A percentile compares a stretch with the other conserved stretches of the same genome.
These are phyloP conservation scores for Drosophila villosipedis DNA, from an alignment of 2,888 invertebrate genomes.

Conservation along the genomic window DNA sequence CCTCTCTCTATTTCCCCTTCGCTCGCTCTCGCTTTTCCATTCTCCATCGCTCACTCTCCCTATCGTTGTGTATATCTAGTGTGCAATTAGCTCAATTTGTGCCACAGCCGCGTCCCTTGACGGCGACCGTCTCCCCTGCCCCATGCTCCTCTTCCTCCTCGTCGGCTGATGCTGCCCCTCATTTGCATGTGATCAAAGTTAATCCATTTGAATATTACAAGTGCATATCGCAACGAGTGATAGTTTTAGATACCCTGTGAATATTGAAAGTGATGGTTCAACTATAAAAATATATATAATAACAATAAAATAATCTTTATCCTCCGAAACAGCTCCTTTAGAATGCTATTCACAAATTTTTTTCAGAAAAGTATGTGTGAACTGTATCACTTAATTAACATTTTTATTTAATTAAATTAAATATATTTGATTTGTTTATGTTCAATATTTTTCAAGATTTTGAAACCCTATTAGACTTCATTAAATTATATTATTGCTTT, in stretches of 20 bases:
- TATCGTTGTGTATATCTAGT: constrained; percentile 56
- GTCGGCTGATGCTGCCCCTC: constrained; percentile 25
- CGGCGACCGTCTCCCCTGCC: constrained; percentile 3
- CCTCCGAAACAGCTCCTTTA: neutral
- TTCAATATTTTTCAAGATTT: neutral
- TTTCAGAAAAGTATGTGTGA: too few species aligned
- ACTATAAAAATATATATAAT: neutral
- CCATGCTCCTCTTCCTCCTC: neutral
- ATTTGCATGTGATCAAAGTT: constrained; percentile 74
- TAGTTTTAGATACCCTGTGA: constrained; percentile 27
- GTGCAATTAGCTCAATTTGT: constrained; percentile 81
- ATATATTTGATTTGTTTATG: neutral
- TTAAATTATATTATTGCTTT: neutral
- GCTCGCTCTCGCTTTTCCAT: neutral
- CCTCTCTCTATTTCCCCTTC: neutral
- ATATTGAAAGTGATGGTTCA: too few species aligned
- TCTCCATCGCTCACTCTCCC: neutral
- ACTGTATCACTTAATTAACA: neutral
- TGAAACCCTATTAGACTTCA: neutral
- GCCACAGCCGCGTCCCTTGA: constrained; percentile 49
- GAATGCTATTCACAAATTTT: neutral
- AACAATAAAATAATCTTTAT: neutral
- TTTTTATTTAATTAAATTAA: neutral
- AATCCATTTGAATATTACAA: constrained; percentile 72
- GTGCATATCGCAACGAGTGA: constrained; percentile 26